Evolutionary conservation across 2,888 invertebrate genomes (phyloP).

Genomic region (Mystacides longicornis): DNA sequence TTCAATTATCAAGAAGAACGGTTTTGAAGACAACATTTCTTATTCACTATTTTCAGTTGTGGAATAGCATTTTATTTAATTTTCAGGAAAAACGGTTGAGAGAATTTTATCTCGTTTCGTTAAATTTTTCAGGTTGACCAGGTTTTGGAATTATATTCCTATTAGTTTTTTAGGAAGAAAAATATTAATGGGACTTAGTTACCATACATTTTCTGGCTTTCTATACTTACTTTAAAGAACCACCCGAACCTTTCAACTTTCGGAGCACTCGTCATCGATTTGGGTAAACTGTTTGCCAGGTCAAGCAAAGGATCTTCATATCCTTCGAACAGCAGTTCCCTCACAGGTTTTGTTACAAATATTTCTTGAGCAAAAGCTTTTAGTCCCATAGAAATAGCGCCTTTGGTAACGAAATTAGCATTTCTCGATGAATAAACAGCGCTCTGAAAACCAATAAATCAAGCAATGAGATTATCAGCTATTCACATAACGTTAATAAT

Average conservation of each 20-base stretch:
- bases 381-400: slow-evolving; percentile 53
- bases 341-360: slow-evolving; percentile 54
- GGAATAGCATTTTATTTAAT: no score
- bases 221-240: slow-evolving; percentile 64
- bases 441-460: slow-evolving; percentile 38
- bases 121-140: no score
- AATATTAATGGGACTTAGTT: no score
- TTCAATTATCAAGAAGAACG: no score
- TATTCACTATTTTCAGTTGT: no score
- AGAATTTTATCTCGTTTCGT: no score
- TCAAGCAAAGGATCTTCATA: slow-evolving; percentile 68
- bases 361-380: slow-evolving; percentile 49
- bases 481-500: no score
- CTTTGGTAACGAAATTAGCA: slow-evolving; percentile 51
- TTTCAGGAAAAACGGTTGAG: no score
- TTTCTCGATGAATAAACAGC: slow-evolving; percentile 52
- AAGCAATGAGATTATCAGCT: background rate
- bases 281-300: slow-evolving; percentile 50
- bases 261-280: slow-evolving; percentile 44
- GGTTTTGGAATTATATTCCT: no score
- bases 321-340: slow-evolving; percentile 71
- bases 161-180: no score
- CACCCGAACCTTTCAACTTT: slow-evolving; percentile 76
- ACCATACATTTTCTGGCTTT: no score
- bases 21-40: no score